Conservation (phyloP, 1,140 invertebrate genomes). For the Drosophila sulfurigaster region DNA sequence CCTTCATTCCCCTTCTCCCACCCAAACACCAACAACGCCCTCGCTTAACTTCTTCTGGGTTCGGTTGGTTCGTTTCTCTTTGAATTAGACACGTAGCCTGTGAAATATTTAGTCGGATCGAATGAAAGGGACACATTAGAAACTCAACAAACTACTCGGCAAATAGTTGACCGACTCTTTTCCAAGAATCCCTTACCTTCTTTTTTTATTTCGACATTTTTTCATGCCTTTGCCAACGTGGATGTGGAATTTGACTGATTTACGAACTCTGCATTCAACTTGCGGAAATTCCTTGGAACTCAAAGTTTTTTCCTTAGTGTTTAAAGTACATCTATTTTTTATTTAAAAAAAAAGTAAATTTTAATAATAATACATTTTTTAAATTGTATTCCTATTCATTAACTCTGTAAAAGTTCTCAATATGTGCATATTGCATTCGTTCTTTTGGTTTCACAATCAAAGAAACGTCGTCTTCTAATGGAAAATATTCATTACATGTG, state of each 20-base stretch:
- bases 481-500: conserved; percentile 78
- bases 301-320: not conserved
- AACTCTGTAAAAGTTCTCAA: conserved; percentile 6
- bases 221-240: not conserved
- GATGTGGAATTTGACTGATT: conserved; percentile 20
- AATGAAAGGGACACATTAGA: conserved; percentile 37
- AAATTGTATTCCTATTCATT: not conserved
- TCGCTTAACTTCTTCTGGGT: conserved; percentile 17
- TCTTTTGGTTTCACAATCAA: conserved; percentile 39
- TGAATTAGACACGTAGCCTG: conserved; percentile 67
- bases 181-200: conserved; percentile 29
- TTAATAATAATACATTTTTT: not conserved
- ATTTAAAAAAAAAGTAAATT: too few species aligned
- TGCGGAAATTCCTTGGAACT: conserved; percentile 2
- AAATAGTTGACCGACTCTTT: conserved; percentile 42
- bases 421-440: conserved; percentile 11
- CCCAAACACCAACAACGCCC: not conserved
- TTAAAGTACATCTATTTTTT: too few species aligned
- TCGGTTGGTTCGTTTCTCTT: conserved; percentile 12
- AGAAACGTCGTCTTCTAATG: conserved; percentile 44
- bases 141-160: conserved; percentile 10
- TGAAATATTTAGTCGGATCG: conserved; percentile 57
- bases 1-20: not conserved
- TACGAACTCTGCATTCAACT: conserved; percentile 22
- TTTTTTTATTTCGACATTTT: conserved; percentile 1